Percentiles rank a stretch among this genome's conserved stretches.
These are phyloP conservation scores for Drosophila testacea DNA, from an alignment of 2,888 invertebrate genomes.

Conservation along the genomic window DNA sequence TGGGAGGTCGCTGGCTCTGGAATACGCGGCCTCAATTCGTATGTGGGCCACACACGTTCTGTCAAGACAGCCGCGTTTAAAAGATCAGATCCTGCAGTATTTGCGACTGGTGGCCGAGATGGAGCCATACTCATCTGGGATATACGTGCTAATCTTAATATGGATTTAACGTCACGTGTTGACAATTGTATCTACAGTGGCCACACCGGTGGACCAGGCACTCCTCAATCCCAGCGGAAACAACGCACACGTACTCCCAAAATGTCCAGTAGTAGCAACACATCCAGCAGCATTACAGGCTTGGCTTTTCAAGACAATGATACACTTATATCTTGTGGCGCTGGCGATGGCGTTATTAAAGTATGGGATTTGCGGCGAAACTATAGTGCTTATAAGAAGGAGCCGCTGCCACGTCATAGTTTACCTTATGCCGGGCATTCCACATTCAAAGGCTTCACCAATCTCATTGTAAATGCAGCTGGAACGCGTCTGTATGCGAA, in stretches of 20 bases:
- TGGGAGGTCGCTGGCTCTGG: slow-evolving; percentile 89
- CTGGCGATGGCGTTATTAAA: slow-evolving; percentile 94
- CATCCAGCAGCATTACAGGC: slow-evolving; percentile 92
- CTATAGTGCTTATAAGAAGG: slow-evolving; percentile 89
- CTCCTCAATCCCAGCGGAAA: slow-evolving; percentile 86
- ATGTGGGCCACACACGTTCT: slow-evolving; percentile 91
- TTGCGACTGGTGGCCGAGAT: slow-evolving; percentile 95
- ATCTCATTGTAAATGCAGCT: slow-evolving; percentile 90
- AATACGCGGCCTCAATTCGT: slow-evolving; percentile 86
- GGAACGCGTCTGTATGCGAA: slow-evolving; percentile 91
- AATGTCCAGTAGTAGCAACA: slow-evolving; percentile 85
- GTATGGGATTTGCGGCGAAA: slow-evolving; percentile 95
- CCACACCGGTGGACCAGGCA: slow-evolving; percentile 84
- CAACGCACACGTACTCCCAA: slow-evolving; percentile 85
- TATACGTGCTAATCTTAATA: slow-evolving; percentile 86
- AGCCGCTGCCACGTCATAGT: slow-evolving; percentile 90
- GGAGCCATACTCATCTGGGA: slow-evolving; percentile 96
- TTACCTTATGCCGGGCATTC: slow-evolving; percentile 91
- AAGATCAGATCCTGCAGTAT: slow-evolving; percentile 89
- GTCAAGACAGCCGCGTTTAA: slow-evolving; percentile 93
- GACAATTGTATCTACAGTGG: slow-evolving; percentile 89
- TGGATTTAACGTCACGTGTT: slow-evolving; percentile 86
- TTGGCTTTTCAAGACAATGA: slow-evolving; percentile 92
- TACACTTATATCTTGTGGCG: slow-evolving; percentile 93
- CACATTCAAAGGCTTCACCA: slow-evolving; percentile 90